Conservation (phyloP, 2,797 vertebrate genomes). For the Anabacerthia variegaticeps region DNA sequence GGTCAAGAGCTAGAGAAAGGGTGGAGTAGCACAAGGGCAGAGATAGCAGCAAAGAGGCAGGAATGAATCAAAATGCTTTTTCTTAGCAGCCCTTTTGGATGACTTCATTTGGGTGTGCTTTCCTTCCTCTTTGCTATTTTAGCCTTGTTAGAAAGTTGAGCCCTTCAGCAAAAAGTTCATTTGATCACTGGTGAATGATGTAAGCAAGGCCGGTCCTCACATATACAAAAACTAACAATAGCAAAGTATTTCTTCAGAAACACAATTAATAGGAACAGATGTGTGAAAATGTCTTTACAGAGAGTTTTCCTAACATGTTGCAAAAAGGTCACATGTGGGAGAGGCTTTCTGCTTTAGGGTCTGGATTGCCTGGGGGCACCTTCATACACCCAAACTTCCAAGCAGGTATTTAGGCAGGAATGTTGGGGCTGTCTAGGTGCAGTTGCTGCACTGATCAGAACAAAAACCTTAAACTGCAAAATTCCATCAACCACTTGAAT, state of each 20-base stretch:
- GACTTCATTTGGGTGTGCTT: neutral
- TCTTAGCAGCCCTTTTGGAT: neutral
- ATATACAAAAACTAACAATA: neutral
- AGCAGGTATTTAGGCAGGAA: neutral
- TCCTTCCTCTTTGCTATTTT: neutral
- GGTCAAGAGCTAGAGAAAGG: neutral
- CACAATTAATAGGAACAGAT: neutral
- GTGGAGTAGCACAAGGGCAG: neutral
- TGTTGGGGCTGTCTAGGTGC: fast-evolving
- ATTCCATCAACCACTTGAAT: neutral
- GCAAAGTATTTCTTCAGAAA: neutral
- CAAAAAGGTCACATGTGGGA: fast-evolving
- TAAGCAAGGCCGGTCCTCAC: neutral
- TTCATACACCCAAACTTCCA: neutral
- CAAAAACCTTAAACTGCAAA: neutral
- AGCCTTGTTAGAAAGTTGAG: neutral
- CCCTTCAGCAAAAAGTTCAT: neutral
- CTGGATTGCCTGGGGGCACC: neutral
- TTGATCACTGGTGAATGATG: neutral
- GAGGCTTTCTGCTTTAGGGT: neutral
- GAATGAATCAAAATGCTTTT: neutral
- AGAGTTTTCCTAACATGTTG: neutral
- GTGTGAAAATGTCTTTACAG: neutral
- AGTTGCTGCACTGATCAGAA: neutral
- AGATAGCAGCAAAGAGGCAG: neutral